Evolutionary conservation across 2,113 vertebrate species (phyloP), one percentile per base, ranked within the genome.

Genomic region (Heterotilapia buettikoferi): DNA sequence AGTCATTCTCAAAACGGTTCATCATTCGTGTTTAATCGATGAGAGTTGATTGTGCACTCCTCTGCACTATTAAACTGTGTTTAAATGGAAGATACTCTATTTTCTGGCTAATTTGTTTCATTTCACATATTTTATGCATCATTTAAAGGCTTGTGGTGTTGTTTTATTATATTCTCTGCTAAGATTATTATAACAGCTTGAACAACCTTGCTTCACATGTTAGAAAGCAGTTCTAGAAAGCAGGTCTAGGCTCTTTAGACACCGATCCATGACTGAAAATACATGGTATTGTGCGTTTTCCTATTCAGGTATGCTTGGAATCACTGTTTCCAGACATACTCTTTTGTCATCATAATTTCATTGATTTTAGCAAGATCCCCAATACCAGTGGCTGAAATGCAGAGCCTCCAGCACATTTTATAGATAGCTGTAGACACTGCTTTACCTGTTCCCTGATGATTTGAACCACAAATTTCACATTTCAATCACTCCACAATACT

Each of bases 21-120:
- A 56, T 82, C 88, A 59, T 56, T 53, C 7, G 29, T 84, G 59
- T 61, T 85, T 78, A 90, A 93, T 93, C 68, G 59, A 81, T 24
- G 7, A 83, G 50, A 88, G 40, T n/a, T 86, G 81, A 89, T 84
- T 87, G 59, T 52, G 45, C 85, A 82, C 36, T 86, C 40, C 36
- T 3, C 87, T 18, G 53, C 40, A 24, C 43, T 14, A n/a, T 80
- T 80, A 84, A 85, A 86, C 31, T 31, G 43, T 63, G 38, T 86
- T 89, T 79, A 81, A 43, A 84, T 6, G n/a, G 24, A 79, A 78
- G 83, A 88, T 52, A 24, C 36, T 18, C 38, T 9, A 21, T 82
- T 84, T 83, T 84, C 83, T 84, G 52, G 56, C 63, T 63, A 47
- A 85, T 89, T 88, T 88, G 13, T 82, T 87, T 78, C 50, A 80